Evolutionary conservation across 2,797 vertebrate species (phyloP), one percentile per base, ranked within the genome.

Genomic region (Chelidonichthys spinosus): DNA sequence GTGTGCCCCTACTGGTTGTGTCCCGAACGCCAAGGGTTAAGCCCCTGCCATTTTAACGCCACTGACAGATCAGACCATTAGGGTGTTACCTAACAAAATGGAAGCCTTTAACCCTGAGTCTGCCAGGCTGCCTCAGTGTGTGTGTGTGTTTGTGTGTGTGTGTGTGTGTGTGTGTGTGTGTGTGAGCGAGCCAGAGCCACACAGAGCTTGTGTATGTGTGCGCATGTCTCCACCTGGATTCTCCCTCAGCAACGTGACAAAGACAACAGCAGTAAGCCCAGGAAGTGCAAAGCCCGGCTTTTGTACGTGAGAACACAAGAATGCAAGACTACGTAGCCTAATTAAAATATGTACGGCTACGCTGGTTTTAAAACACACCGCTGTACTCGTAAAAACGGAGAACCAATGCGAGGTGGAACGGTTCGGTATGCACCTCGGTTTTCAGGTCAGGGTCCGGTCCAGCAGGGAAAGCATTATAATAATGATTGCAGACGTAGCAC

Each of bases 21-120:
- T 93, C 84, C 92, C 85, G 95, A 89, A 94, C 91, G 87, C 90
- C 90, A 95, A 94, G 94, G 95, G 94, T 95, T 95, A 95, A 95
- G 92, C 92, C 91, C 92, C 94, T 95, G 94, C 94, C 94, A 95
- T 95, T 95, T 95, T 95, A 95, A 94, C 93, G 90, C 91, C 93
- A 95, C 92, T 94, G 94, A 94, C 92, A 93, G 93, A 95, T 95
- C 94, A 94, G 94, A 94, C 94, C 94, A 95, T 93, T 90, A 95
- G 95, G 94, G 95, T 95, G 95, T 95, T 95, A 95, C 94, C 94
- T 94, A 95, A 95, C 95, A 95, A 95, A 95, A 95, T 95, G 94
- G 94, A 95, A 92, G 94, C 90, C 90, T 91, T 95, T 95, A 95
- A 95, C 94, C 91, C 94, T 94, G 90, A 89, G 90, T 92, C 88